A percentile compares a stretch with the other conserved stretches of the same genome.
phyloP scores from a whole-genome alignment of 53 echinoderm and acorn worm species.

The Astropecten irregularis region DNA sequence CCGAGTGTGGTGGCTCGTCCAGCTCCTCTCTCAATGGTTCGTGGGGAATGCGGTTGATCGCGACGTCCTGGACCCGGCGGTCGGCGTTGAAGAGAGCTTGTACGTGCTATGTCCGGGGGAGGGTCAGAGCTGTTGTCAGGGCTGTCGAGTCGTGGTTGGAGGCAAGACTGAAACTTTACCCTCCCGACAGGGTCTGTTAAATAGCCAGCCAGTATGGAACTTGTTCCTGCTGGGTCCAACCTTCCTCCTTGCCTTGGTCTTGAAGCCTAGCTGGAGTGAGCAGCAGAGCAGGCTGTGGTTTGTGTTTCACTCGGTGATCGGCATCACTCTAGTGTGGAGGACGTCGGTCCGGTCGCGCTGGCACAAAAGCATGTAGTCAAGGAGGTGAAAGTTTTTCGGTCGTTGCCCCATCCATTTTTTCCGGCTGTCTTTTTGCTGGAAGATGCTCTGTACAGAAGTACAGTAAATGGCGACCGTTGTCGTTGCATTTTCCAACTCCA shows the following conservation, averaged over 20 bases:
- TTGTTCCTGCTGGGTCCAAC: too few species aligned
- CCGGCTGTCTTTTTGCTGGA: slow-evolving; percentile 49
- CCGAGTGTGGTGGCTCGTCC: too few species aligned
- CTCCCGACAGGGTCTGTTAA: too few species aligned
- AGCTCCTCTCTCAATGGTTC: too few species aligned
- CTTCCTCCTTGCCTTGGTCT: background rate
- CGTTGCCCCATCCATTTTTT: slow-evolving; percentile 42
- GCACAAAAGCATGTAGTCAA: slow-evolving; percentile 31
- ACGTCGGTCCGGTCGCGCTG: slow-evolving; percentile 38
- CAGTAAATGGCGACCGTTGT: slow-evolving; percentile 24
- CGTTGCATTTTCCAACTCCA: slow-evolving; percentile 27
- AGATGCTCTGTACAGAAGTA: slow-evolving; percentile 27
- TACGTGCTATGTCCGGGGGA: too few species aligned
- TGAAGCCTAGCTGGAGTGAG: background rate
- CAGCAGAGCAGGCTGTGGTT: slow-evolving; percentile 6
- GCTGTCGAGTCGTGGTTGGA: too few species aligned
- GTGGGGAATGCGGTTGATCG: too few species aligned
- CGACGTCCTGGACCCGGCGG: too few species aligned
- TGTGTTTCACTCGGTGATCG: slow-evolving; percentile 24
- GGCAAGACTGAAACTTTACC: too few species aligned
- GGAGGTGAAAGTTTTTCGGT: slow-evolving; percentile 45
- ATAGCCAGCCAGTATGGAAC: too few species aligned
- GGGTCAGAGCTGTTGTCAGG: too few species aligned
- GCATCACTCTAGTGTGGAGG: slow-evolving; percentile 49
- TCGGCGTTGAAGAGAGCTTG: too few species aligned